Base-by-base conservation (phyloP, 2,113 vertebrate species). In the Prunella himalayana region DNA sequence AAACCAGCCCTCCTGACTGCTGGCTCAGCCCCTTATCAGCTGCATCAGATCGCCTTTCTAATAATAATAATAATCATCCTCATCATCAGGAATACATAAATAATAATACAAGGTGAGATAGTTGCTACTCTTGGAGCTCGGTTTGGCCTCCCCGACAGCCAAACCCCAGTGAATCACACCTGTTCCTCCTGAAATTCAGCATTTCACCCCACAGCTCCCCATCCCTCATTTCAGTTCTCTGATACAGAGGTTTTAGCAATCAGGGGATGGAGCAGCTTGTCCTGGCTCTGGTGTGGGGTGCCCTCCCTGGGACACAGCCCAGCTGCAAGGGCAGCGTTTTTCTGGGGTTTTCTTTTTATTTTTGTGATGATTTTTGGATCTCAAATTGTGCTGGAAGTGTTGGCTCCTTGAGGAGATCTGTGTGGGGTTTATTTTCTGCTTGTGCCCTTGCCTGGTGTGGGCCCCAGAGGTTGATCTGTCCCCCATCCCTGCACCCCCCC, bases 81-180 rank as follows among this genome's bases (percentile, higher is more conserved):
- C 94, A 75, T 23, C 42, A 50, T 49, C 70, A 17, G 92, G 94
- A 70, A 77, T 90, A 90, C 82, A 95, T 97, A 97, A 97, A 97
- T 90, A 97, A 92, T 97, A 97, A 97, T 95, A 87, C 76, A 39
- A 59, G 82, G 79, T 0, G 12, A 90, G 93, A 95, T 92, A 95
- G 94, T 61, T 82, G 12, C 92, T 76, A 20, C 90, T 87, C 93
- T 37, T 4, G 18, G 92, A 18, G 50, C 78, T 90, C 5, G 83
- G 86, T 75, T 91, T 82, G 92, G 70, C 61, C 86, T 45, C 66
- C 30, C 45, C 3, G 2, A 12, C 12, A 35, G 44, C 90, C 96
- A 86, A 88, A 28, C 54, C 94, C 64, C 0, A 1, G 80, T 94
- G 95, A 97, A 60, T 94, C 96, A 95, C 6, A 64, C 84, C 54